A percentile compares a stretch with the other conserved stretches of the same genome.
phyloP scores from a whole-genome alignment of 2,797 vertebrate genomes.

The Hydrophis major region DNA sequence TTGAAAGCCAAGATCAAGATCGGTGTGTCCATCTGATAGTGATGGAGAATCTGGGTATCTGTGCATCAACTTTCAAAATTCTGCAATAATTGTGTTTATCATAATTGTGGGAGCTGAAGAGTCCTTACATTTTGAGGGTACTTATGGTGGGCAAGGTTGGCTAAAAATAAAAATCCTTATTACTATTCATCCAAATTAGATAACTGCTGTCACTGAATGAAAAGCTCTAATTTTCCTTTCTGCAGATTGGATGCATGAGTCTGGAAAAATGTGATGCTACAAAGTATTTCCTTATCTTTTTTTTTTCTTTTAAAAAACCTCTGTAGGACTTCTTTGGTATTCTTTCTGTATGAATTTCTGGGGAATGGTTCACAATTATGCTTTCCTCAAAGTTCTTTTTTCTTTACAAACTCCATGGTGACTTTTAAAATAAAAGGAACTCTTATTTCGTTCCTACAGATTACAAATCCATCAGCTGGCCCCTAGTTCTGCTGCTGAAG shows the following conservation, averaged over 20 bases:
- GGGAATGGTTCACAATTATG: neutral
- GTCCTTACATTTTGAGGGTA: neutral
- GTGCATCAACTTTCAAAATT: neutral
- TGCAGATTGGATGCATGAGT: neutral
- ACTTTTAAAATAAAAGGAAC: conserved; percentile 72
- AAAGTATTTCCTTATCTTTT: neutral
- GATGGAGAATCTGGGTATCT: neutral
- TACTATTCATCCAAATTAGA: neutral
- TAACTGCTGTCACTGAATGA: neutral
- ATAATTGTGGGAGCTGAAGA: neutral
- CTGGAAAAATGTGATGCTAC: neutral
- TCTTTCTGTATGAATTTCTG: neutral
- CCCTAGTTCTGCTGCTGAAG: conserved; percentile 63
- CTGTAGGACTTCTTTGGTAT: neutral
- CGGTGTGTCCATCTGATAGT: neutral
- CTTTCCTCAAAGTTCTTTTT: neutral
- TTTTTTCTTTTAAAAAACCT: neutral
- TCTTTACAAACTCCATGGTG: neutral
- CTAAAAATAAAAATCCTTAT: neutral
- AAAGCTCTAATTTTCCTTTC: neutral
- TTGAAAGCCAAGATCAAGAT: neutral
- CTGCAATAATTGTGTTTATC: neutral
- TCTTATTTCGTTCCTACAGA: conserved; percentile 61
- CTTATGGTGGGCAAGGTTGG: neutral
- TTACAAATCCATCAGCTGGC: conserved; percentile 65